These are phyloP conservation scores for Pemphredon lugubris DNA, from an alignment of 2,888 invertebrate species.

Conservation along the genomic window DNA sequence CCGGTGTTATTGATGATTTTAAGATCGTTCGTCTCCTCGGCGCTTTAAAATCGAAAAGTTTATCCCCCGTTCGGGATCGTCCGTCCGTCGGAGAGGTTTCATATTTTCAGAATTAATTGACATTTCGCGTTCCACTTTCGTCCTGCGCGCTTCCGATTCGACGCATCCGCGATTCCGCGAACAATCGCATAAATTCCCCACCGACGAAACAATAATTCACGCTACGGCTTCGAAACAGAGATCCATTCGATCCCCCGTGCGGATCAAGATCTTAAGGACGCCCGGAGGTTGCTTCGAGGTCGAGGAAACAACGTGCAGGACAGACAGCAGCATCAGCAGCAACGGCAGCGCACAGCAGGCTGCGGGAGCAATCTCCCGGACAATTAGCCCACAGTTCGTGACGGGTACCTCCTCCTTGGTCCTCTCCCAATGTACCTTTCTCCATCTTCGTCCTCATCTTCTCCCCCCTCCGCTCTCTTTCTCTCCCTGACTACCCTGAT, in stretches of 20 bases:
- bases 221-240: slow-evolving; percentile 19
- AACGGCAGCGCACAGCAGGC: slow-evolving; percentile 70
- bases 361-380: slow-evolving; percentile 78
- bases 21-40: too few relatives aligned
- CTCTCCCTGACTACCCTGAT: slow-evolving; percentile 29
- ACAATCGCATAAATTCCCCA: slow-evolving; percentile 21
- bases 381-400: slow-evolving; percentile 80
- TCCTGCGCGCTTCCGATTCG: background rate
- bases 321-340: slow-evolving; percentile 66
- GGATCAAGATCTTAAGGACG: slow-evolving; percentile 69
- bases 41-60: too few relatives aligned
- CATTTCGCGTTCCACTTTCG: background rate
- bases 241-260: slow-evolving; percentile 57
- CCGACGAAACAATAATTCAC: slow-evolving; percentile 48
- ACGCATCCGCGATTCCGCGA: background rate
- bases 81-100: too few relatives aligned
- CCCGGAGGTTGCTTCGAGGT: slow-evolving; percentile 66
- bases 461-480: slow-evolving; percentile 8
- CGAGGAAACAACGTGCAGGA: slow-evolving; percentile 69
- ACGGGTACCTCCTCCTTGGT: slow-evolving; percentile 75
- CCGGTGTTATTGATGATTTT: slow-evolving; percentile 21
- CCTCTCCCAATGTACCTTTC: slow-evolving; percentile 58
- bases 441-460: slow-evolving; percentile 33
- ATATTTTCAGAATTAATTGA: slow-evolving; percentile 4
- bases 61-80: too few relatives aligned